Percentiles rank a stretch among this genome's conserved stretches.
These are phyloP conservation scores for Biston betularia DNA, from an alignment of 2,888 invertebrate species.

Conservation along the genomic window DNA sequence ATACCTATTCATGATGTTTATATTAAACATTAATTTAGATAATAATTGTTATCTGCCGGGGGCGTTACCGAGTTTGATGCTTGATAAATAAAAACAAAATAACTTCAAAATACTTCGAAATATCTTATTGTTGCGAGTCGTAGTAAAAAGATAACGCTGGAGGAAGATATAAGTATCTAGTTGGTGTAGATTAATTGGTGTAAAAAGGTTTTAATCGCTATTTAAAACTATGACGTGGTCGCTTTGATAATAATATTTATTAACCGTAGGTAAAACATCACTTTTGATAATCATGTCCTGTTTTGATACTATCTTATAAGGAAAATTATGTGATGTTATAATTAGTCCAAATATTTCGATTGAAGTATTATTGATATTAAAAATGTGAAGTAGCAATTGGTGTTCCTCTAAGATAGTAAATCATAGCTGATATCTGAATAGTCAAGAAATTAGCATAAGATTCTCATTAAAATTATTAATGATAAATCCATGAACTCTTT, in stretches of 20 bases:
- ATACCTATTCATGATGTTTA: neutral
- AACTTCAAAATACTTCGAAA: neutral
- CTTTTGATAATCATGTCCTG: neutral
- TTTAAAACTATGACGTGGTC: constrained; percentile 23
- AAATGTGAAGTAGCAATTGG: neutral
- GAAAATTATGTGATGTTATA: neutral
- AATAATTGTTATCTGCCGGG: constrained; percentile 49
- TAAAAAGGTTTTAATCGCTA: neutral
- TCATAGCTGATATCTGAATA: neutral
- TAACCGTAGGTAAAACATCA: neutral
- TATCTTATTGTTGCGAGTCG: constrained; percentile 7
- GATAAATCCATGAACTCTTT: neutral
- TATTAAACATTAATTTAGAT: constrained; percentile 9
- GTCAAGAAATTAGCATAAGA: neutral
- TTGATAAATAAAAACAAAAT: constrained; percentile 27
- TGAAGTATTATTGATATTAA: neutral
- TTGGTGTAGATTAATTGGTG: neutral
- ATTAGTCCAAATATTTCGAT: neutral
- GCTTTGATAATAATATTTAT: constrained; percentile 2
- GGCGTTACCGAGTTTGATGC: constrained; percentile 58
- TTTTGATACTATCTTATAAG: neutral
- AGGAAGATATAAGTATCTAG: neutral
- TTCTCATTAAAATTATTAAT: neutral
- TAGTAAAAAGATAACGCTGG: constrained; percentile 2
- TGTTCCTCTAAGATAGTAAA: too few species aligned